phyloP scores from a whole-genome alignment of 2,888 invertebrate species.

The Pristionchus mayeri region DNA sequence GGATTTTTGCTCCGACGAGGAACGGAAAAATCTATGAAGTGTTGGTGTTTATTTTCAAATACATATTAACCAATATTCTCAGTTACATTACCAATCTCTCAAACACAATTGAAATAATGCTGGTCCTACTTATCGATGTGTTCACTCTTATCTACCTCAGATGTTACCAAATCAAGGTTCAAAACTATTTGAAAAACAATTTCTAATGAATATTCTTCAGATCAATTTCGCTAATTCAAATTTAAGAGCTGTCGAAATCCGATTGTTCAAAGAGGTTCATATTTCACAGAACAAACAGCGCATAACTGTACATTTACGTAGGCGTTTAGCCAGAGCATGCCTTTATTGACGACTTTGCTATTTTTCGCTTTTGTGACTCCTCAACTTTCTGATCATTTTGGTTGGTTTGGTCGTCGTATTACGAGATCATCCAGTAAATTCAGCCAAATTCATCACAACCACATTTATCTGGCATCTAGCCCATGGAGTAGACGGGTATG shows the following conservation, averaged over 20 bases:
- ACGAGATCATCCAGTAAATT: not conserved
- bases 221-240: not conserved
- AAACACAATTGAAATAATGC: not conserved
- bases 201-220: not conserved
- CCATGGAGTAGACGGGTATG: not conserved
- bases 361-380: not conserved
- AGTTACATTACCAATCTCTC: not conserved
- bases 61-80: not conserved
- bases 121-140: not conserved
- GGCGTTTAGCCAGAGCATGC: slow-evolving; percentile 5
- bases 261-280: not conserved
- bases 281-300: not conserved
- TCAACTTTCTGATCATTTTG: not conserved
- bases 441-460: not conserved
- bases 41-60: not conserved
- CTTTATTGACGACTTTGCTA: not conserved
- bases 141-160: not conserved
- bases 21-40: not conserved
- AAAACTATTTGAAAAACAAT: not conserved
- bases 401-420: not conserved
- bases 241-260: not conserved
- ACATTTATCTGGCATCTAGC: not conserved
- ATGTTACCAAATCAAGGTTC: not conserved
- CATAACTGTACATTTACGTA: not conserved
- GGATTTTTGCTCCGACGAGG: not conserved